Percentiles rank a stretch among this genome's conserved stretches.
These are phyloP conservation scores for Microchrysa polita DNA, from an alignment of 2,888 invertebrate species.

Conservation along the genomic window DNA sequence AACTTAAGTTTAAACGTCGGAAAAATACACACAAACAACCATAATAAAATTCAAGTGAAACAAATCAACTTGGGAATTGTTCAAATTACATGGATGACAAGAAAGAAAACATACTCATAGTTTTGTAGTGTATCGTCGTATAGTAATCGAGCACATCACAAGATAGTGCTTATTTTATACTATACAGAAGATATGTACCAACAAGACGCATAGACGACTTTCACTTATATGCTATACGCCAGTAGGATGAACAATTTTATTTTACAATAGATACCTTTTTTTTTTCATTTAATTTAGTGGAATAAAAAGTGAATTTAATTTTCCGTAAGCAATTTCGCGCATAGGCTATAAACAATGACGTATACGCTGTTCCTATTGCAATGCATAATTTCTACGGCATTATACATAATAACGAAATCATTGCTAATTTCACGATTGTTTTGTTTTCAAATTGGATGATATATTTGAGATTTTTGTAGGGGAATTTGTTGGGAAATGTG, in stretches of 20 bases:
- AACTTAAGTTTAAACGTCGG: not conserved
- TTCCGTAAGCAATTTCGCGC: not conserved
- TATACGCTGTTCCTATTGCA: not conserved
- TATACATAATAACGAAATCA: not conserved
- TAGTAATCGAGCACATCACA: not conserved
- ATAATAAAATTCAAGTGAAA: not conserved
- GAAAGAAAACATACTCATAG: constrained; percentile 10
- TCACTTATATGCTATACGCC: too few relatives aligned
- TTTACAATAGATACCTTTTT: constrained; percentile 2
- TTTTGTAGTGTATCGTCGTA: too few relatives aligned
- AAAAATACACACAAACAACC: too few relatives aligned
- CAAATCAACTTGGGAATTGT: constrained; percentile 8
- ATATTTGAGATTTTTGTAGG: too few relatives aligned
- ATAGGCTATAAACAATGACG: not conserved
- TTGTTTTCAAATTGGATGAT: too few relatives aligned
- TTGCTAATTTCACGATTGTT: not conserved
- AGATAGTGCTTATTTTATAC: too few relatives aligned
- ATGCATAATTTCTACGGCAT: not conserved
- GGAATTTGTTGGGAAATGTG: too few relatives aligned
- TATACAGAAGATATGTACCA: too few relatives aligned
- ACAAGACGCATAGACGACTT: too few relatives aligned
- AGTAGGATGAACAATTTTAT: not conserved
- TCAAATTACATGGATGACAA: constrained; percentile 18
- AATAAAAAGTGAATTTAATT: constrained; percentile 4
- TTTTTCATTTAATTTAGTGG: not conserved